Evolutionary conservation across 1,140 invertebrate genomes (phyloP).

Genomic region (Goniozus legneri): DNA sequence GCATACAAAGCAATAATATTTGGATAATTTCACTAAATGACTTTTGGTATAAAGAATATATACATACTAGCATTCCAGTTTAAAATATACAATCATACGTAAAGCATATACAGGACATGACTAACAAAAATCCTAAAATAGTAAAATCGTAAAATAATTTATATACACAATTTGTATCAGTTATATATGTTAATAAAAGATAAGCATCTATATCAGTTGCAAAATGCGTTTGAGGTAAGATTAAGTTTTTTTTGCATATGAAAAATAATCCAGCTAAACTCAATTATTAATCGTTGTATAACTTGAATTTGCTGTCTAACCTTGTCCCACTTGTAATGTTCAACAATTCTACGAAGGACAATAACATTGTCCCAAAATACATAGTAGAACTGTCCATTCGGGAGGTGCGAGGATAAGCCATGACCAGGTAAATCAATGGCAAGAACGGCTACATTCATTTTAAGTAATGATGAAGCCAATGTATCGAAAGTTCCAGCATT

Average conservation of each 20-base stretch:
- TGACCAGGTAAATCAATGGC: conserved; percentile 78
- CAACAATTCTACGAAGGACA: conserved; percentile 69
- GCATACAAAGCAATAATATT: too few relatives aligned
- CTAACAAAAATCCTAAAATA: too few relatives aligned
- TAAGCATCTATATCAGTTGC: background rate
- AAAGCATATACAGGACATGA: too few relatives aligned
- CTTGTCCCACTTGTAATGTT: conserved; percentile 74
- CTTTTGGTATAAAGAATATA: background rate
- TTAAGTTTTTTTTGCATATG: too few relatives aligned
- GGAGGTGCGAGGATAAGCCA: conserved; percentile 74
- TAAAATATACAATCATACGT: too few relatives aligned
- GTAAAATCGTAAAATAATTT: too few relatives aligned
- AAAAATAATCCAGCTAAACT: background rate
- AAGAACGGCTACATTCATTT: conserved; percentile 60
- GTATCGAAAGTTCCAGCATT: conserved; percentile 82
- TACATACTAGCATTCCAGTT: too few relatives aligned
- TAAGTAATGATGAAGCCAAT: conserved; percentile 64
- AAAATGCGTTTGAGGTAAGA: too few relatives aligned
- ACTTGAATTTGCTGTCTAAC: conserved; percentile 46
- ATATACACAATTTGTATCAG: too few relatives aligned
- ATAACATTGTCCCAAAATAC: conserved; percentile 74
- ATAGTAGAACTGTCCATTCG: conserved; percentile 73
- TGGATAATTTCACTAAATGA: too few relatives aligned
- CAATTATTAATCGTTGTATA: conserved; percentile 21
- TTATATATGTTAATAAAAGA: too few relatives aligned